Evolutionary conservation across 2,113 vertebrate species (phyloP).

Genomic region (Lophura nycthemera): DNA sequence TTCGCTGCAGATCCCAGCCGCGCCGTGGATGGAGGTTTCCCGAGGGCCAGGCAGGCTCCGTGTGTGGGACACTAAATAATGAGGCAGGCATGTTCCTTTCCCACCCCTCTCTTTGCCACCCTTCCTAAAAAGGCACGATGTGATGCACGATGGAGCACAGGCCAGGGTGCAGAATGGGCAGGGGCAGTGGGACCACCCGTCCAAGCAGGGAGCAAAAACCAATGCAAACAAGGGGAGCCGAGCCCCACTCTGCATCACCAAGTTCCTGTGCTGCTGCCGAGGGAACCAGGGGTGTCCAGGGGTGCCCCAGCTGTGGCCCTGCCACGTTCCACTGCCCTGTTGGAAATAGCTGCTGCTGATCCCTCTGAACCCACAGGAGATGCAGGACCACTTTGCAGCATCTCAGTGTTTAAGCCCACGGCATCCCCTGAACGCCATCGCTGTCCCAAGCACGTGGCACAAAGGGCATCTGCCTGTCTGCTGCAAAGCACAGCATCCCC

Average conservation of each 20-base stretch:
- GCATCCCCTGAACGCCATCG: neutral
- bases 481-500: neutral
- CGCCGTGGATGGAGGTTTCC: slow-evolving; percentile 34
- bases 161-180: neutral
- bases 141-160: too few relatives aligned
- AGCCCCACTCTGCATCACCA: neutral
- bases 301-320: neutral
- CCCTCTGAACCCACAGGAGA: rapidly evolving
- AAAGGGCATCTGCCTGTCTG: rapidly evolving
- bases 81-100: neutral
- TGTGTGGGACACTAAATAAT: slow-evolving; percentile 30
- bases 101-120: neutral
- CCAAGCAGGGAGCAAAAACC: neutral
- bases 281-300: too few relatives aligned
- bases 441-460: rapidly evolving
- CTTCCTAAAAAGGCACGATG: neutral
- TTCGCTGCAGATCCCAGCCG: slow-evolving; percentile 32
- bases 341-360: neutral
- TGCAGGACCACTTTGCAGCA: rapidly evolving
- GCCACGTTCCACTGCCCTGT: neutral
- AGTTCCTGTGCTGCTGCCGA: neutral
- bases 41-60: slow-evolving; percentile 53
- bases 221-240: rapidly evolving
- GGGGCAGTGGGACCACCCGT: neutral
- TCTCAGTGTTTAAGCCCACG: rapidly evolving